Evolutionary conservation across 2,113 vertebrate genomes (phyloP).

Genomic region (Apaloderma vittatum): DNA sequence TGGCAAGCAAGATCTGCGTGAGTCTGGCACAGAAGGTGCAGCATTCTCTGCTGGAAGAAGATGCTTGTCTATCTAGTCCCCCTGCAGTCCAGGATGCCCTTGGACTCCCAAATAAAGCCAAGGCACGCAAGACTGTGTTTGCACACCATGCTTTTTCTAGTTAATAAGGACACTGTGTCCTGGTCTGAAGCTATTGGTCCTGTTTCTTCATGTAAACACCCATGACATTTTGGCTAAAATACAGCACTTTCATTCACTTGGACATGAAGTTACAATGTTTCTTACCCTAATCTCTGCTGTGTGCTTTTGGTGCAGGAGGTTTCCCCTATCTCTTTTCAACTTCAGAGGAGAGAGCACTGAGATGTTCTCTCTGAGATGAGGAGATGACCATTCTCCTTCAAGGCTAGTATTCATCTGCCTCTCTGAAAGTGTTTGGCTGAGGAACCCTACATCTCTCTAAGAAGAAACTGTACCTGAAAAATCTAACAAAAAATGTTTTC

Average conservation of each 20-base stretch:
- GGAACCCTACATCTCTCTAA: neutral
- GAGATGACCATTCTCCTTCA: neutral
- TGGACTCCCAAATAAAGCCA: neutral
- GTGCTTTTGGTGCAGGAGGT: neutral
- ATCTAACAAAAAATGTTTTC: neutral
- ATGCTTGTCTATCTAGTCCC: neutral
- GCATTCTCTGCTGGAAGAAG: neutral
- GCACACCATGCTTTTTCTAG: neutral
- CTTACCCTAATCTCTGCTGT: neutral
- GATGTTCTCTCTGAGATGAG: neutral
- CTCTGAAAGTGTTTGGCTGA: neutral
- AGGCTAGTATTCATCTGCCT: neutral
- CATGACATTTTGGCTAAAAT: neutral
- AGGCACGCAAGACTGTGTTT: neutral
- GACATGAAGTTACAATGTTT: neutral
- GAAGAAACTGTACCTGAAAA: neutral
- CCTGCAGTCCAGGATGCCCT: neutral
- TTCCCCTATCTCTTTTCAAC: neutral
- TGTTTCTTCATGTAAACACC: neutral
- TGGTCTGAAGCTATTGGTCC: neutral
- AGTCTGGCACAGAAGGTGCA: neutral
- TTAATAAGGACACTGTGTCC: neutral
- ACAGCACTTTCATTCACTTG: neutral
- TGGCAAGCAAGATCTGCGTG: neutral
- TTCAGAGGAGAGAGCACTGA: neutral